phyloP scores from a whole-genome alignment of 2,797 vertebrate species.

The Hemibagrus guttatus region DNA sequence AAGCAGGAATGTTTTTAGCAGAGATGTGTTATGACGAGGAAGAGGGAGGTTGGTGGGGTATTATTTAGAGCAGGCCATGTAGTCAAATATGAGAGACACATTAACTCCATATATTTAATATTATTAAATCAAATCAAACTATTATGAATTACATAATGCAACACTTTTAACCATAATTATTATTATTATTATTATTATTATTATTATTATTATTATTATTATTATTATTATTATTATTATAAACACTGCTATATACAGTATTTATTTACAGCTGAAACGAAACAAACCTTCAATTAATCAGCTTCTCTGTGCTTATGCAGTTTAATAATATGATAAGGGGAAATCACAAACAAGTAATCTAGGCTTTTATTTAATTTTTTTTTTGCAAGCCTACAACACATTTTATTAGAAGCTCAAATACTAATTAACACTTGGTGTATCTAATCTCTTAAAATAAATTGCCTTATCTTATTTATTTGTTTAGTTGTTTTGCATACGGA shows the following conservation, averaged over 20 bases:
- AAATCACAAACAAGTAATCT: slow-evolving; percentile 42
- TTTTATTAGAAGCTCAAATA: slow-evolving; percentile 21
- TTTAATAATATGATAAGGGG: slow-evolving; percentile 16
- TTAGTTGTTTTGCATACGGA: slow-evolving; percentile 50
- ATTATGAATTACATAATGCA: neutral
- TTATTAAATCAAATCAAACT: neutral
- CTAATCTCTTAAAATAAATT: slow-evolving; percentile 49
- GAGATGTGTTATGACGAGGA: neutral
- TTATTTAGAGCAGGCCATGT: too few relatives aligned
- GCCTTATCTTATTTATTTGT: slow-evolving; percentile 50
- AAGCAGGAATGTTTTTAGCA: neutral
- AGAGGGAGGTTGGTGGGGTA: slow-evolving; percentile 15
- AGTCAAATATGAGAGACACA: neutral
- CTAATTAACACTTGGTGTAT: slow-evolving; percentile 47
- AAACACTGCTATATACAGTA: neutral
- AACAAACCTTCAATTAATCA: slow-evolving; percentile 26
- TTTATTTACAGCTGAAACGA: neutral
- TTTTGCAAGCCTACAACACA: slow-evolving; percentile 13
- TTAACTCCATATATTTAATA: neutral
- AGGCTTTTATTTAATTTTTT: slow-evolving; percentile 2
- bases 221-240: too few relatives aligned
- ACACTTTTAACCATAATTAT: neutral
- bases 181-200: too few relatives aligned
- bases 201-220: too few relatives aligned
- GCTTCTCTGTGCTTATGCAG: slow-evolving; percentile 20